phyloP scores from a whole-genome alignment of 2,888 invertebrate genomes.

The Theodoxus fluviatilis region DNA sequence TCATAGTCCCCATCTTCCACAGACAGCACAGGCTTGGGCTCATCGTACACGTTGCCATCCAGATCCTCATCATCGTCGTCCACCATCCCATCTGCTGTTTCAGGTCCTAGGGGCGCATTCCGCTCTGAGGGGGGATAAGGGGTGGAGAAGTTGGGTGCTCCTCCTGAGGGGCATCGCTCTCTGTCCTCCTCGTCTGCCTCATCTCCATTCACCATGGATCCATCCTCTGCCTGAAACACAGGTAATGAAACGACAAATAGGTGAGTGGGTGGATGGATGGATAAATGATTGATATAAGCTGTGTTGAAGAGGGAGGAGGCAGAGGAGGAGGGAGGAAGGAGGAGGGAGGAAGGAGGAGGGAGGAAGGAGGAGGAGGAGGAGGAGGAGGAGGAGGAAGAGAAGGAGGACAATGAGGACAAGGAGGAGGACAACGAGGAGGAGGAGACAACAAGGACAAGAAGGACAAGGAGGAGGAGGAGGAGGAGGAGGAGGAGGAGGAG shows the following conservation, averaged over 20 bases:
- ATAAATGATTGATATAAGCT: no score
- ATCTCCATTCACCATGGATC: constrained; percentile 27
- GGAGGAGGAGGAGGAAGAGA: not conserved
- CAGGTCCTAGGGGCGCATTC: not conserved
- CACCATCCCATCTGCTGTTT: not conserved
- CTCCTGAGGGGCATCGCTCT: not conserved
- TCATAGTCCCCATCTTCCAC: constrained; percentile 31
- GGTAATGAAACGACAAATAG: no score
- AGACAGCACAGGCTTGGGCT: constrained; percentile 9
- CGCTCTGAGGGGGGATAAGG: constrained; percentile 32
- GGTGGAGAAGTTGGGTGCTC: constrained; percentile 32
- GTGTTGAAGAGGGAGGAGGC: no score
- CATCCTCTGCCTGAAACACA: no score
- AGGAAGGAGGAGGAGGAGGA: not conserved
- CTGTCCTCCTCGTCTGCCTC: constrained; percentile 22
- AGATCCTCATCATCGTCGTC: constrained; percentile 16
- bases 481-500: not conserved
- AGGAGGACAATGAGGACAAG: not conserved
- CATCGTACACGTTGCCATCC: constrained; percentile 39
- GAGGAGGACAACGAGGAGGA: not conserved
- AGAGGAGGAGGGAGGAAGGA: not conserved
- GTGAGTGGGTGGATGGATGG: not conserved
- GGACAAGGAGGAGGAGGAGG: not conserved
- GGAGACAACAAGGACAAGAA: not conserved
- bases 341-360: not conserved